A percentile compares a stretch with the other conserved stretches of the same genome.
These are phyloP conservation scores for Eupsittula cactorum DNA, from an alignment of 2,113 vertebrate genomes.

Conservation along the genomic window DNA sequence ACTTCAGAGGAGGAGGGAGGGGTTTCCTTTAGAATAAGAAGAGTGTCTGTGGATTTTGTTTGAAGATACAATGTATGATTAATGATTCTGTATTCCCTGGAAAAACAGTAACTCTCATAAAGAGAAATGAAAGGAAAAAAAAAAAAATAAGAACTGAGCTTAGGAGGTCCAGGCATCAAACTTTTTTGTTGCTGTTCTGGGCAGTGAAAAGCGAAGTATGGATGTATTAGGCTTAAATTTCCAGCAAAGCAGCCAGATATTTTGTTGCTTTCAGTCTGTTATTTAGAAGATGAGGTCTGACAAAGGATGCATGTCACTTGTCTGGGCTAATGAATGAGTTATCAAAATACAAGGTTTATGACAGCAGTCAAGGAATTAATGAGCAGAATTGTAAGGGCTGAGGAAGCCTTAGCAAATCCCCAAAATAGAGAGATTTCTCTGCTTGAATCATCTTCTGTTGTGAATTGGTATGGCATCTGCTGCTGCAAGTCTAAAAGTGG, in stretches of 20 bases:
- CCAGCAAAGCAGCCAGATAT: background rate
- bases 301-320: background rate
- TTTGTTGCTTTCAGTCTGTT: background rate
- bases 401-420: conserved; percentile 21
- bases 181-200: background rate
- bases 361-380: conserved; percentile 35
- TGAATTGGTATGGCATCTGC: conserved; percentile 32
- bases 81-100: conserved; percentile 32
- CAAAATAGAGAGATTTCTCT: conserved; percentile 29
- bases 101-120: conserved; percentile 26
- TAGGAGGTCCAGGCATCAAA: background rate
- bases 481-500: conserved; percentile 24
- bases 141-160: background rate
- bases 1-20: background rate
- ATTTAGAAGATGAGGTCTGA: background rate
- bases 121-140: background rate
- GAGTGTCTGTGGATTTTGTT: conserved; percentile 23
- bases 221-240: background rate
- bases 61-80: conserved; percentile 47
- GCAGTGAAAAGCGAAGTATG: background rate
- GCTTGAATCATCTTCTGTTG: conserved; percentile 33
- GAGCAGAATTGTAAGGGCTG: conserved; percentile 4
- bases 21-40: background rate
- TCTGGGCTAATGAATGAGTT: conserved; percentile 32
- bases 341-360: conserved; percentile 37